Evolutionary conservation across 2,888 invertebrate genomes (phyloP), one percentile per base, ranked within the genome.

Genomic region (Rapana venosa): DNA sequence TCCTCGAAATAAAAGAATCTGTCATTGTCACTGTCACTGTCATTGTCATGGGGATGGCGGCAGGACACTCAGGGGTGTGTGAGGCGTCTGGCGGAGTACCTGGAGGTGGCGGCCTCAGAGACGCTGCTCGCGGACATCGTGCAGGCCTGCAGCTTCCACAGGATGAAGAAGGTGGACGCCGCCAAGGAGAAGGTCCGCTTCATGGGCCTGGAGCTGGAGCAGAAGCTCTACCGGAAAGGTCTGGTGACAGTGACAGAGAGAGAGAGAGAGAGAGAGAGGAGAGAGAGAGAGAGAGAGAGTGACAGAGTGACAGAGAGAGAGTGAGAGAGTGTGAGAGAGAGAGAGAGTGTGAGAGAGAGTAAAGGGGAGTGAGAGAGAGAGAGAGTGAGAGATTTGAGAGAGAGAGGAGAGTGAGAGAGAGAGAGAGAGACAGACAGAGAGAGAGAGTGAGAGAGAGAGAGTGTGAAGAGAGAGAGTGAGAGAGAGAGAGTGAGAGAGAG

Each of bases 91-190:
- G 88, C 88, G 8, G 83, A 88, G 66, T 83, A 83, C 36, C 83
- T 88, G 35, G 88, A 66, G 35, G 83, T 83, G n/a, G 1, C 22
- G 13, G 83, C 66, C 1, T 35, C 36, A 22, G 81, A 81, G 30
- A 8, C n/a, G 13, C 88, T 88, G 20, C 32, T 88, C 17, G 17
- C 26, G 13, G 88, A 88, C n/a, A 83, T 88, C 26, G 88, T 88
- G 83, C 66, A 35, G 36, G 88, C 88, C 26, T 88, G 88, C 70
- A 13, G 35, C 66, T 88, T 88, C 79, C 15, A 32, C 36, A 88
- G 66, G 66, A 81, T 88, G 88, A 88, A 88, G 79, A 88, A 88
- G 58, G 88, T 66, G 83, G 88, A 88, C 66, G 32, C 30, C 30
- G 47, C 83, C 61, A 88, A 88, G 32, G 88, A 88, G n/a, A 83